Evolutionary conservation across 2,888 invertebrate genomes (phyloP).

Genomic region (Catocala nupta): DNA sequence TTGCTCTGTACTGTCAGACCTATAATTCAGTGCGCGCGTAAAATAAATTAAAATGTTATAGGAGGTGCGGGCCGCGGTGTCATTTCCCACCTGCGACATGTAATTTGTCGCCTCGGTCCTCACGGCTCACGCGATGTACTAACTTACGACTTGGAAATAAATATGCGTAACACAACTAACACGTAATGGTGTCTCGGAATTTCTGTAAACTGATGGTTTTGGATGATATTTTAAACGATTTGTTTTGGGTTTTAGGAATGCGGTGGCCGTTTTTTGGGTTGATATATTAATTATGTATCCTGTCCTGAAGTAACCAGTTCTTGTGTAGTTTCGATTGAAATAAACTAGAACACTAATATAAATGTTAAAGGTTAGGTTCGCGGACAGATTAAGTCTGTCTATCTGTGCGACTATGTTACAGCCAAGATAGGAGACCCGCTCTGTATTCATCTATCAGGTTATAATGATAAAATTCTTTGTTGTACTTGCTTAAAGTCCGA

Average conservation of each 20-base stretch:
- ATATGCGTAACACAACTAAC: constrained; percentile 31
- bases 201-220: constrained; percentile 12
- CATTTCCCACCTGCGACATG: constrained; percentile 59
- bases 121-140: constrained; percentile 46
- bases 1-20: constrained; percentile 31
- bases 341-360: too few relatives aligned
- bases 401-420: too few relatives aligned
- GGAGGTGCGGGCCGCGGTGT: constrained; percentile 46
- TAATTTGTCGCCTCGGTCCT: constrained; percentile 59
- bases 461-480: too few relatives aligned
- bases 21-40: constrained; percentile 53
- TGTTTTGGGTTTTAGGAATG: background rate
- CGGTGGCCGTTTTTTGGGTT: background rate
- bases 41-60: constrained; percentile 64
- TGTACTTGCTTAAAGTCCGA: too few relatives aligned
- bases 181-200: constrained; percentile 6
- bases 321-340: too few relatives aligned
- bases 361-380: too few relatives aligned
- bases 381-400: too few relatives aligned
- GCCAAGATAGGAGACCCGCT: too few relatives aligned
- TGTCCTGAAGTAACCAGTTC: too few relatives aligned
- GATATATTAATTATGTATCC: too few relatives aligned
- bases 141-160: constrained; percentile 36
- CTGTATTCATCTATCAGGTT: too few relatives aligned
- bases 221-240: background rate